A percentile compares a stretch with the other conserved stretches of the same genome.
Evolutionary conservation across 2,888 invertebrate species (phyloP).

Genomic region (Cryptophagus acutangulus): DNA sequence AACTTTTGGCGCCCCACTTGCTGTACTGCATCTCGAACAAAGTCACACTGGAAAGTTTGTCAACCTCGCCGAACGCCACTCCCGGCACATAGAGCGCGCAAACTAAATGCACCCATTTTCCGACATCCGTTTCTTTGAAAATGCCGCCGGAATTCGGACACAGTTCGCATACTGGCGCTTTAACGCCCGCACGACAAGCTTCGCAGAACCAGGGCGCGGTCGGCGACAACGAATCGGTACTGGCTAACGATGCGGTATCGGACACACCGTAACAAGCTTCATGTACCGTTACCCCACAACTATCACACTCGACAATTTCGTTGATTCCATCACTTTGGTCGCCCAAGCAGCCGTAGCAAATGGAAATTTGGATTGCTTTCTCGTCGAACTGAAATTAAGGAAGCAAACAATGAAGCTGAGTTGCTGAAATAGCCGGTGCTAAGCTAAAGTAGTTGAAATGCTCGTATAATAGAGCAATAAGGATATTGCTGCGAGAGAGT

Average conservation of each 20-base stretch:
- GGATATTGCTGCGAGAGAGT: not conserved
- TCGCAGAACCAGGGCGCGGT: slow-evolving; percentile 99
- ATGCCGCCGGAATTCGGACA: slow-evolving; percentile 91
- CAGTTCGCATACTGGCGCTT: slow-evolving; percentile 86
- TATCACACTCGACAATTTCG: slow-evolving; percentile 96
- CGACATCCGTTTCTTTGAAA: slow-evolving; percentile 95
- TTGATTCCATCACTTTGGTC: slow-evolving; percentile 89
- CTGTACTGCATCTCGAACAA: slow-evolving; percentile 97
- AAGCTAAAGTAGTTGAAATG: no score
- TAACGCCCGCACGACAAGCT: slow-evolving; percentile 88
- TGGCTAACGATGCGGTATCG: slow-evolving; percentile 85
- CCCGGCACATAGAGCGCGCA: slow-evolving; percentile 97
- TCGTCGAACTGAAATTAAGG: slow-evolving; percentile 30
- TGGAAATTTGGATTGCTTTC: slow-evolving; percentile 61
- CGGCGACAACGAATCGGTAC: slow-evolving; percentile 89
- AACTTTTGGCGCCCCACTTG: slow-evolving; percentile 91
- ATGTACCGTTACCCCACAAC: slow-evolving; percentile 93
- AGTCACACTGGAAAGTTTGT: slow-evolving; percentile 85
- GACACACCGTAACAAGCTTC: slow-evolving; percentile 96
- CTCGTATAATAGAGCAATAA: no score
- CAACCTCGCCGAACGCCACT: slow-evolving; percentile 93
- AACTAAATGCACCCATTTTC: slow-evolving; percentile 95
- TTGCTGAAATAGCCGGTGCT: no score
- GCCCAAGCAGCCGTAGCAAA: slow-evolving; percentile 90
- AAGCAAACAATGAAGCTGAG: slow-evolving; percentile 1